Base-by-base conservation (phyloP, 92 coral and sea anemone species). In the Ricordea florida region DNA sequence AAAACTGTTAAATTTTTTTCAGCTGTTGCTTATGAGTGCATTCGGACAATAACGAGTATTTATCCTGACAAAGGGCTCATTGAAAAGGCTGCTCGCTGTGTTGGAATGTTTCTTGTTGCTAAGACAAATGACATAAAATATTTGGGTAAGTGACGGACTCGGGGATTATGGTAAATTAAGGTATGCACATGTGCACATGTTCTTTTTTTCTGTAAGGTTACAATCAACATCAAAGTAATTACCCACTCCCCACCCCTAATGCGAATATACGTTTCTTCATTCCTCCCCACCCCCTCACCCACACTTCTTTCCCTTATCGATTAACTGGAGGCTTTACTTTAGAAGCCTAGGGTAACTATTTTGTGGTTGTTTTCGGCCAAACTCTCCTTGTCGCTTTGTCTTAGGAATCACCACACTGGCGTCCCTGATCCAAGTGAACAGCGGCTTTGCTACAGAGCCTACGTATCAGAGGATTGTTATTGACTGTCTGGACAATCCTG, bases 1-100 rank as follows among this genome's bases (percentile, higher is more conserved):
- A n/a, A n/a, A n/a, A n/a, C n/a, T n/a, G n/a, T n/a, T n/a, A n/a
- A n/a, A n/a, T n/a, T 33, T 10, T 32, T 24, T 78, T 43, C 37
- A 94, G 98, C 98, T 46, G 96, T 94, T 9, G 92, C 93, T 10
- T 94, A 88, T 29, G 98, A 94, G 77, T 88, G 98, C 58, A 72
- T 81, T 17, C 77, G 83, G 15, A 94, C 97, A 5, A 89, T 88
- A 37, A 90, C 97, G 1, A 79, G 80, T 10, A 92, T 94, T 67
- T 94, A 94, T 48, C 97, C 97, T 15, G 66, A 88, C 62, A 85
- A 88, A 56, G 53, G 65, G 5, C 75, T 94, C 25, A 73, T 88
- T 21, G 85, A 75, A 17, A 79, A 85, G 33, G 97, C 97, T 3
- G 84, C 91, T 17, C 88, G 66, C 42, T 85, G 91, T 51, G 90